These are phyloP conservation scores for Stenotaenia linearis DNA, from an alignment of 2,888 invertebrate genomes.

Conservation along the genomic window DNA sequence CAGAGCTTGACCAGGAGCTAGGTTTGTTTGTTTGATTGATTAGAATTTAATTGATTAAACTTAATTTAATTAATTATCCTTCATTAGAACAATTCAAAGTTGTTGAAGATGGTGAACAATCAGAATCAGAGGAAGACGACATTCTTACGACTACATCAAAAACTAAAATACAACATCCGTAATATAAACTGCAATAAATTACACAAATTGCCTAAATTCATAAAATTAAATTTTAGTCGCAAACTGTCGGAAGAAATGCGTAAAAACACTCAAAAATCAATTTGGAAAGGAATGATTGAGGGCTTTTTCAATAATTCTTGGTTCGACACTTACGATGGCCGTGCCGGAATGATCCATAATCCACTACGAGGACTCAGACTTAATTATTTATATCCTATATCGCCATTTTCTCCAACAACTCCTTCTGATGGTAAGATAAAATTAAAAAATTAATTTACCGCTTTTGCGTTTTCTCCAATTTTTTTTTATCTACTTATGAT, in stretches of 20 bases:
- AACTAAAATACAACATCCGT: not conserved
- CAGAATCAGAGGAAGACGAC: not conserved
- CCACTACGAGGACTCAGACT: constrained; percentile 49
- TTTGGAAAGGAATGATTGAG: constrained; percentile 41
- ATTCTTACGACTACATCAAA: not conserved
- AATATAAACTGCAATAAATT: too few species aligned
- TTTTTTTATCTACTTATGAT: too few species aligned
- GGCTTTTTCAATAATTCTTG: constrained; percentile 43
- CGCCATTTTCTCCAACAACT: constrained; percentile 45
- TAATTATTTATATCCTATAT: constrained; percentile 46
- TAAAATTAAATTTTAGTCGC: constrained; percentile 23
- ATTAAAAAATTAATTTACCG: not conserved
- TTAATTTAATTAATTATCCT: not conserved
- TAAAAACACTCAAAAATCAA: constrained; percentile 36
- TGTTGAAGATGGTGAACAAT: not conserved
- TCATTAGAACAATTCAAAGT: not conserved
- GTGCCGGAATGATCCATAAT: constrained; percentile 50
- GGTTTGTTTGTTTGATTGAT: constrained; percentile 28
- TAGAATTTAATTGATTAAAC: not conserved
- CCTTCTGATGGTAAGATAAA: constrained; percentile 37
- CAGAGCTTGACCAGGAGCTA: constrained; percentile 33
- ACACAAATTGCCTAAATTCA: not conserved
- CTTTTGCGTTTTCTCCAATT: too few species aligned
- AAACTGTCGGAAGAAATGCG: constrained; percentile 32
- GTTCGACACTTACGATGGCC: constrained; percentile 47